phyloP scores from a whole-genome alignment of 2,888 invertebrate genomes.

The Conchocele bisecta region DNA sequence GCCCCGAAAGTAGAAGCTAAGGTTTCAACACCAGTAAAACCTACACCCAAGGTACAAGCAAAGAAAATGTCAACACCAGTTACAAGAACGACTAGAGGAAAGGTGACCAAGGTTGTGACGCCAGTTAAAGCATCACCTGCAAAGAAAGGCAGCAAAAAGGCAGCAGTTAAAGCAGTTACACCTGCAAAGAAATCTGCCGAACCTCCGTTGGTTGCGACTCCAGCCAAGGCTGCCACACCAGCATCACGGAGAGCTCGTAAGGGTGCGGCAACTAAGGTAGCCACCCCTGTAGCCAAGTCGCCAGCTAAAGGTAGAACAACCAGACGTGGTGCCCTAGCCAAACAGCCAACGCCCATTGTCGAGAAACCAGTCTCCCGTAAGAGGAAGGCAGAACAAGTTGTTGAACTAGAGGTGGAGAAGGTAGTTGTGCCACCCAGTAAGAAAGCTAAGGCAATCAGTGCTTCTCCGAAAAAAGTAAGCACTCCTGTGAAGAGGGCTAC shows the following conservation, averaged over 20 bases:
- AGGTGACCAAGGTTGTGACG: no score
- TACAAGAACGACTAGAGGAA: conserved; percentile 3
- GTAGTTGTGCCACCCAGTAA: not conserved
- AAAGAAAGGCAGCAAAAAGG: not conserved
- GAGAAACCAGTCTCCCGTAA: not conserved
- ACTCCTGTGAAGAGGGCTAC: not conserved
- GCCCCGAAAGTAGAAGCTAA: conserved; percentile 37
- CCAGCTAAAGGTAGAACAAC: not conserved
- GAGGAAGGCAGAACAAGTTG: not conserved
- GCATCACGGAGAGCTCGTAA: not conserved
- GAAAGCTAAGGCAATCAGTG: not conserved
- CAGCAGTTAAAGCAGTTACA: not conserved
- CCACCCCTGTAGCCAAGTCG: not conserved
- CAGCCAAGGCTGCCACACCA: conserved; percentile 3
- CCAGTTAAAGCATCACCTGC: conserved; percentile 4
- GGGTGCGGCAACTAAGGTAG: not conserved
- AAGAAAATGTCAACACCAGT: conserved; percentile 11
- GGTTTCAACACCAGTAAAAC: conserved; percentile 13
- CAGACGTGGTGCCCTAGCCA: not conserved
- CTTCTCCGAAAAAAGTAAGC: not conserved
- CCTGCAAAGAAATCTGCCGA: not conserved
- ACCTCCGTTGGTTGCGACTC: no score
- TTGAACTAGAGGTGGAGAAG: not conserved
- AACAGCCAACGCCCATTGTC: not conserved
- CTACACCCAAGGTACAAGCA: not conserved